phyloP scores from a whole-genome alignment of 2,797 vertebrate species.

The Coluber constrictor region DNA sequence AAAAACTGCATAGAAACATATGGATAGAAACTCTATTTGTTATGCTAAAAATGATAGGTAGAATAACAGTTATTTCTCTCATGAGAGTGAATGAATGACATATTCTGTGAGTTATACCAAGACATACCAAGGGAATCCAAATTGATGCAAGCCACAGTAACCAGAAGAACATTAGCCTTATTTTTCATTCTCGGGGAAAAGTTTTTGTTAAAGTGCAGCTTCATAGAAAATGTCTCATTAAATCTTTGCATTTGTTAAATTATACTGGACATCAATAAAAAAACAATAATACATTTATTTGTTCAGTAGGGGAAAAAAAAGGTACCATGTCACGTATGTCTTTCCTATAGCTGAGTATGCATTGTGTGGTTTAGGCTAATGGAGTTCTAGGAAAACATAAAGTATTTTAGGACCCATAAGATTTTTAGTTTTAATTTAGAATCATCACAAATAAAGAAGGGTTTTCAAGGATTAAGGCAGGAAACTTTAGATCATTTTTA shows the following conservation, averaged over 20 bases:
- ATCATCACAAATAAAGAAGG: not conserved
- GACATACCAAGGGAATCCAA: not conserved
- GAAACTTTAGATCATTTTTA: not conserved
- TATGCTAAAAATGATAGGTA: not conserved
- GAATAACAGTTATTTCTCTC: not conserved
- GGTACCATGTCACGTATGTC: too few relatives aligned
- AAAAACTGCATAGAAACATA: constrained; percentile 1
- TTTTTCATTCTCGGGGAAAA: not conserved
- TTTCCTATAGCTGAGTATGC: not conserved
- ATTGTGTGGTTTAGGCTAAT: not conserved
- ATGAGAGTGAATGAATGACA: not conserved
- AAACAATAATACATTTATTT: not conserved
- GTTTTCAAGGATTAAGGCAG: not conserved
- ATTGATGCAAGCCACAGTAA: not conserved
- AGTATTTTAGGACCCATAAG: not conserved
- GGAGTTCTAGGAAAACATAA: not conserved
- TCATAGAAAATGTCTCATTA: not conserved
- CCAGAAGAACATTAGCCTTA: not conserved
- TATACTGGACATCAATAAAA: constrained; percentile 9
- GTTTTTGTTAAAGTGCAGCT: not conserved
- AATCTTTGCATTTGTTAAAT: constrained; percentile 6
- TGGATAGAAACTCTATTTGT: not conserved
- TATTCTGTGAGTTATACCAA: not conserved
- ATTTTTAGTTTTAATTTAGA: not conserved
- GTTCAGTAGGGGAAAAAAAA: not conserved